These are phyloP conservation scores for Rotaria macrura DNA, from an alignment of 2,888 invertebrate species.

Conservation along the genomic window DNA sequence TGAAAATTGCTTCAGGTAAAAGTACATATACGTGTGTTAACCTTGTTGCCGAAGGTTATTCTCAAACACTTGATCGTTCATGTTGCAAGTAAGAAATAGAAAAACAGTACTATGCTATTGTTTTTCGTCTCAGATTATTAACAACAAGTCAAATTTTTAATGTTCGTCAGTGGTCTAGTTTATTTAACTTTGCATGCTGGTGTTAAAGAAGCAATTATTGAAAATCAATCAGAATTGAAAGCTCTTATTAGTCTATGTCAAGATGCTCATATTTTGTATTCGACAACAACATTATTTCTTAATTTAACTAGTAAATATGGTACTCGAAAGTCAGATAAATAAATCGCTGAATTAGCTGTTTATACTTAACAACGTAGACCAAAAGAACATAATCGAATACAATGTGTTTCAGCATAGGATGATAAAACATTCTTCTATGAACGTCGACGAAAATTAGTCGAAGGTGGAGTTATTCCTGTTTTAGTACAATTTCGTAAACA, in stretches of 20 bases:
- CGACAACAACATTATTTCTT: constrained; percentile 63
- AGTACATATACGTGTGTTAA: constrained; percentile 85
- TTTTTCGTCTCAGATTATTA: constrained; percentile 57
- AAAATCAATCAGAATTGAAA: constrained; percentile 62
- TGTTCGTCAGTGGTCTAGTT: constrained; percentile 83
- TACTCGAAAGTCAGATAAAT: constrained; percentile 85
- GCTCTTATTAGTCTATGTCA: constrained; percentile 23
- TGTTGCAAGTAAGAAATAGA: constrained; percentile 60
- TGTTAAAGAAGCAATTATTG: constrained; percentile 86
- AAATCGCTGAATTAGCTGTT: constrained; percentile 91
- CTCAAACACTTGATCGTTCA: constrained; percentile 77
- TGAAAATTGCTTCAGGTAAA: constrained; percentile 68
- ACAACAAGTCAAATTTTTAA: constrained; percentile 64
- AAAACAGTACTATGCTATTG: too few relatives aligned
- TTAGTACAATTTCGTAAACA: constrained; percentile 79
- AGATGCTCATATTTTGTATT: constrained; percentile 27
- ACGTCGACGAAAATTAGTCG: constrained; percentile 62
- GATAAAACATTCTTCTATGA: constrained; percentile 74
- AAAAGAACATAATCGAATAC: constrained; percentile 62
- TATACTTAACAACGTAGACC: constrained; percentile 98
- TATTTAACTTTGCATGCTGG: constrained; percentile 93
- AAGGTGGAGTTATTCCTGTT: constrained; percentile 76
- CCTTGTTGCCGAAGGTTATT: constrained; percentile 89
- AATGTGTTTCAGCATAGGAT: constrained; percentile 53
- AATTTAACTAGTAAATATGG: constrained; percentile 95